A percentile compares a stretch with the other conserved stretches of the same genome.
Conservation (phyloP, 2,113 vertebrate genomes). For the Hypocryptadius cinnamomeus region DNA sequence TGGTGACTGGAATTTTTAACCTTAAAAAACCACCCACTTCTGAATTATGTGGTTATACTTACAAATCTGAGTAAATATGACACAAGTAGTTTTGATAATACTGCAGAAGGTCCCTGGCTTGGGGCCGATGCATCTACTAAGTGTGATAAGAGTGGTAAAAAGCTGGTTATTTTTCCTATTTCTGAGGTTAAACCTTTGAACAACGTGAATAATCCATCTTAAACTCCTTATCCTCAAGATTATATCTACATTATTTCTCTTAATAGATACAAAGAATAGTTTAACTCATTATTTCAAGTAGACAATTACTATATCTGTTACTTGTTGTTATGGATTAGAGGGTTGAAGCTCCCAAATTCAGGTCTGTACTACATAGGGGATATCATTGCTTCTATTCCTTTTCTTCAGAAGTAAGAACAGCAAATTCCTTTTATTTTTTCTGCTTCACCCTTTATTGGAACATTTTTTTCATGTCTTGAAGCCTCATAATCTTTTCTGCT, state of each 20-base stretch:
- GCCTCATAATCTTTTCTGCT: background rate
- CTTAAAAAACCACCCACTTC: background rate
- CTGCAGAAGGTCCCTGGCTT: background rate
- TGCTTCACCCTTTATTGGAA: background rate
- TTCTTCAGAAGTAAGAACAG: background rate
- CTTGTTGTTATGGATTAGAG: background rate
- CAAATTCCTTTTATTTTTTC: background rate
- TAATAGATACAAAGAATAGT: background rate
- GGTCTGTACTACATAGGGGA: background rate
- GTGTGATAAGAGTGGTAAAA: background rate
- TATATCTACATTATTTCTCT: background rate
- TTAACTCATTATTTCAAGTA: background rate
- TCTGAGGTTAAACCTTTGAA: background rate
- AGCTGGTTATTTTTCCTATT: background rate
- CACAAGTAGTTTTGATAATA: no score
- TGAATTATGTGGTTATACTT: background rate
- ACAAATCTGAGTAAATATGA: background rate
- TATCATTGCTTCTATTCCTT: background rate
- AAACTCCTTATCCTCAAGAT: background rate
- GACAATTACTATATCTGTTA: background rate
- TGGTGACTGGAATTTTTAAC: background rate
- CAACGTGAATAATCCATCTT: fast-evolving
- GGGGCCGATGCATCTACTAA: background rate
- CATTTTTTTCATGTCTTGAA: background rate
- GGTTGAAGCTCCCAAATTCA: background rate